Evolutionary conservation across 2,797 vertebrate species (phyloP).

Genomic region (Podargus strigoides): DNA sequence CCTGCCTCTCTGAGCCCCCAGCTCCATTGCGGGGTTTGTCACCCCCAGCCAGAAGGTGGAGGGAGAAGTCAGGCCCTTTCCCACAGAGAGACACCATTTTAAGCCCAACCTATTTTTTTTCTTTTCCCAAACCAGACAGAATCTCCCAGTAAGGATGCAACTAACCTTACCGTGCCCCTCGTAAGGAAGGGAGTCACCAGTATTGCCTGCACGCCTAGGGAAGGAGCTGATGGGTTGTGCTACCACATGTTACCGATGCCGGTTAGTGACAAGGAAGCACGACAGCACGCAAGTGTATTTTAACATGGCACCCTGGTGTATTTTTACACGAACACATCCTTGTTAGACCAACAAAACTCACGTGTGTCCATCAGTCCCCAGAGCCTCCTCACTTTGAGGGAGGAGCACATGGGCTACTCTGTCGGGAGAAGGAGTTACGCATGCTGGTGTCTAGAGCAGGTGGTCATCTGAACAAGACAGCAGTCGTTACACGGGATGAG

Average conservation of each 20-base stretch:
- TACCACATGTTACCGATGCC: accelerated
- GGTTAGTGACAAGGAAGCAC: background rate
- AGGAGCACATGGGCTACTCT: accelerated
- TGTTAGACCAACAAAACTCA: background rate
- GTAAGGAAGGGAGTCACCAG: background rate
- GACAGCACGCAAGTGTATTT: background rate
- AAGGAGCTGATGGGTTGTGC: background rate
- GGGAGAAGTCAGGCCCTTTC: background rate
- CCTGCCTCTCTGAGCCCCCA: background rate
- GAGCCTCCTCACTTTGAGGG: background rate
- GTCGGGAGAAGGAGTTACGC: accelerated
- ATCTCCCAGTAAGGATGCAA: background rate
- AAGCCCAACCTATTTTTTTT: background rate
- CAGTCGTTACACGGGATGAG: background rate
- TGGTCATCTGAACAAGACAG: background rate
- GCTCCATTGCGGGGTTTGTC: background rate
- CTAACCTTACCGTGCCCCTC: too few species aligned
- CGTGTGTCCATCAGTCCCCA: accelerated
- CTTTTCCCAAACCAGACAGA: background rate
- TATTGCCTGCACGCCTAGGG: accelerated
- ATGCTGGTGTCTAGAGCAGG: background rate
- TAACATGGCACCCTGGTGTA: background rate
- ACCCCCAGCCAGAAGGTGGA: background rate
- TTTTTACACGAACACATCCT: accelerated
- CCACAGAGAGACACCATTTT: background rate